phyloP scores from a whole-genome alignment of 2,888 invertebrate genomes.

The Ophonus ardosiacus region DNA sequence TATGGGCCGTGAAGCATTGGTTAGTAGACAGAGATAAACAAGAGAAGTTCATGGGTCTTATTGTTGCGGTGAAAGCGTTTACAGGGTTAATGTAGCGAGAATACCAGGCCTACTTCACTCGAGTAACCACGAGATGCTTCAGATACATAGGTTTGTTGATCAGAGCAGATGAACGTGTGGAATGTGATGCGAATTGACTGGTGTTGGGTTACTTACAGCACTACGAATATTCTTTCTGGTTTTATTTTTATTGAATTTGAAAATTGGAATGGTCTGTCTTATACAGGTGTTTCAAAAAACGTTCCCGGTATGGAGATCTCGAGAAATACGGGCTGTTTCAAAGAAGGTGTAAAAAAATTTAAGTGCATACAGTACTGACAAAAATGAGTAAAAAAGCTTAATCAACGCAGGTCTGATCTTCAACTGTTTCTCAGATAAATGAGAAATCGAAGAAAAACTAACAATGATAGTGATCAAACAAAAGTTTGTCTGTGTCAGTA shows the following conservation, averaged over 20 bases:
- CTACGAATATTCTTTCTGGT: neutral
- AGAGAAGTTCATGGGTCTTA: neutral
- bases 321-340: too few species aligned
- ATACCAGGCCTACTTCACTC: conserved; percentile 8
- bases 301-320: too few species aligned
- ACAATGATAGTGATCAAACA: too few species aligned
- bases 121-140: conserved; percentile 12
- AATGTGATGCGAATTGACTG: conserved; percentile 29
- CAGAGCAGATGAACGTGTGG: neutral
- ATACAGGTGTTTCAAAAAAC: too few species aligned
- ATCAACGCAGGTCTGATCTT: too few species aligned
- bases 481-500: too few species aligned
- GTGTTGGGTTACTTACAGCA: neutral
- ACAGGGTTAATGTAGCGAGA: conserved; percentile 31
- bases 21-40: neutral
- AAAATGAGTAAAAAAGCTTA: too few species aligned
- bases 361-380: too few species aligned
- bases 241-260: neutral
- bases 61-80: neutral
- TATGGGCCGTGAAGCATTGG: conserved; percentile 29
- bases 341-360: too few species aligned
- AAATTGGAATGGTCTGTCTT: too few species aligned
- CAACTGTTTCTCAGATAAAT: too few species aligned
- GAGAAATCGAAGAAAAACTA: too few species aligned
- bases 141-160: neutral